Conservation (phyloP, 2,113 vertebrate species). For the Phainopepla nitens region DNA sequence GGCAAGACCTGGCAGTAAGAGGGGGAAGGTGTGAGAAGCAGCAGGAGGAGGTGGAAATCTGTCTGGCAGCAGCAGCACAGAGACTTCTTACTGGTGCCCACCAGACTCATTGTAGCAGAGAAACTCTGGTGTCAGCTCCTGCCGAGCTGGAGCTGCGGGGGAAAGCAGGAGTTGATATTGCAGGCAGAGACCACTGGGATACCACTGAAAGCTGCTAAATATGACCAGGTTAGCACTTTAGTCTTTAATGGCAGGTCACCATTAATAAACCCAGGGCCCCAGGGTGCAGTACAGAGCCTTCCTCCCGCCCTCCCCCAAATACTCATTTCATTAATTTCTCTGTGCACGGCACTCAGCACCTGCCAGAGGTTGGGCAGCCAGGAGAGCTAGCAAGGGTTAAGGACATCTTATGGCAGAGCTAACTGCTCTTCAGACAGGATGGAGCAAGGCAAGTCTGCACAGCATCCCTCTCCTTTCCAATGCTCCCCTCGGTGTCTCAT, state of each 20-base stretch:
- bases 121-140: conserved; percentile 70
- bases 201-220: conserved; percentile 85
- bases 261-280: conserved; percentile 90
- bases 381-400: conserved; percentile 28
- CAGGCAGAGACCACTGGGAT: conserved; percentile 79
- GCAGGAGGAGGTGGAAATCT: conserved; percentile 16
- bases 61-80: conserved; percentile 20
- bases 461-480: neutral
- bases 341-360: conserved; percentile 13
- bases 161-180: conserved; percentile 78
- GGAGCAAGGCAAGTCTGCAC: neutral
- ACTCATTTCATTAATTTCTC: conserved; percentile 67
- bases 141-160: conserved; percentile 40
- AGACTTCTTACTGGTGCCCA: conserved; percentile 53
- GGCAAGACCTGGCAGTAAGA: neutral
- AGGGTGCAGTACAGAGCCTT: conserved; percentile 78
- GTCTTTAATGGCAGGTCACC: conserved; percentile 75
- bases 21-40: neutral
- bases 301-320: conserved; percentile 64
- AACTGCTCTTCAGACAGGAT: neutral
- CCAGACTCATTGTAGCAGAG: conserved; percentile 47
- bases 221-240: conserved; percentile 93
- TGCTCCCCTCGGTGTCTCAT: neutral
- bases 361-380: neutral
- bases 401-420: neutral